phyloP scores from a whole-genome alignment of 2,888 invertebrate species.

The Crioceris asparagi region DNA sequence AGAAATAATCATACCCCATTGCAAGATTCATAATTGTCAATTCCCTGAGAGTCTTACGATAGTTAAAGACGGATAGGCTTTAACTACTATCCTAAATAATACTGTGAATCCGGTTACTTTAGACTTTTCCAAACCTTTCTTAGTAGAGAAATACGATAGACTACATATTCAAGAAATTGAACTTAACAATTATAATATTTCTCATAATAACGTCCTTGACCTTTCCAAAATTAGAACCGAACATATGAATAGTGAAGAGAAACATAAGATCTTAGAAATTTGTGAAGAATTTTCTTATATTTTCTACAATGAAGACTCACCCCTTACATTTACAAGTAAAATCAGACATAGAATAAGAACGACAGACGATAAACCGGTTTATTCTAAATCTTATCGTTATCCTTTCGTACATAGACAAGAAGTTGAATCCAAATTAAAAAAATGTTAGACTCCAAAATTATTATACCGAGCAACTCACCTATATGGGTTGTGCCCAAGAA shows the following conservation, averaged over 20 bases:
- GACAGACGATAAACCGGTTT: constrained; percentile 10
- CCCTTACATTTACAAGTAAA: constrained; percentile 6
- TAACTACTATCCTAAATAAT: not conserved
- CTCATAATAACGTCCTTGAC: not conserved
- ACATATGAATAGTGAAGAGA: constrained; percentile 5
- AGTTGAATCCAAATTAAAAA: constrained; percentile 20
- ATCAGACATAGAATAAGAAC: constrained; percentile 13
- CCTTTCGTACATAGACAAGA: constrained; percentile 22
- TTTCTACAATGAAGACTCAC: not conserved
- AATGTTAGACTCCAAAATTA: constrained; percentile 15
- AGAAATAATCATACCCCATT: constrained; percentile 2
- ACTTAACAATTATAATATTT: not conserved
- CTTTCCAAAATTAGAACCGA: constrained; percentile 1
- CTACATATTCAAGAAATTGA: not conserved
- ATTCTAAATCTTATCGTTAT: constrained; percentile 19
- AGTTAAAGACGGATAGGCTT: constrained; percentile 2
- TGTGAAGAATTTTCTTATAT: not conserved
- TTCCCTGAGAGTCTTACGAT: constrained; percentile 8
- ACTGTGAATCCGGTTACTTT: not conserved
- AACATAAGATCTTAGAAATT: not conserved
- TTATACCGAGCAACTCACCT: constrained; percentile 16
- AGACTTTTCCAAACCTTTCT: not conserved
- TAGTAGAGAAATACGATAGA: not conserved
- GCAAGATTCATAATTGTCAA: constrained; percentile 5
- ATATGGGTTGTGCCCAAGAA: constrained; percentile 21